Evolutionary conservation across 2,113 vertebrate species (phyloP), one percentile per base, ranked within the genome.

Genomic region (Myocastor coypus): DNA sequence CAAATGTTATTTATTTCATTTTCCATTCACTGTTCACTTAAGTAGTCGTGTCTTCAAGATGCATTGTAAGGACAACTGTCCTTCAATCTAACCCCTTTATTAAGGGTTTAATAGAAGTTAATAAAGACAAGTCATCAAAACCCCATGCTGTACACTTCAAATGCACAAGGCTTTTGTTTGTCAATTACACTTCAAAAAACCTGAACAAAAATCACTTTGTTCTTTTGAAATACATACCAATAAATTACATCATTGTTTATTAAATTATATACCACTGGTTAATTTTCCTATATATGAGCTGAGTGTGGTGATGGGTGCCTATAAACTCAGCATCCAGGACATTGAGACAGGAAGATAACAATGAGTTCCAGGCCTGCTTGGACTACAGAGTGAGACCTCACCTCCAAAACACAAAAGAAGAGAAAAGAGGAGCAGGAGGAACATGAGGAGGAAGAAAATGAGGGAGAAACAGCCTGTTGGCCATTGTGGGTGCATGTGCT

Each of bases 1-100:
- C 71, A 61, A 78, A 82, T 90, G 73, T 89, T 95, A 66, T 68
- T 82, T 93, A 93, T 42, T 94, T 69, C 40, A 40, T 88, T 88
- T 91, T 68, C 73, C 1, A 11, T 37, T 91, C 40, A 66, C 82
- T 77, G 42, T 12, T 94, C 64, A 88, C 19, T 11, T 40, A 92
- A 89, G n/a, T 40, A 46, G 80, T 91, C 85, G 16, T 78, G 86
- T 50, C 32, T 78, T 96, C 66, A 89, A 16, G 63, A 2, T 57
- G 59, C 19, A 9, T 87, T 89, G 69, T 92, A 24, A 94, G 82
- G 87, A 92, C 91, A 80, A 83, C 4, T 52, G 22, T 63, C 55
- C 73, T 81, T 81, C 66, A 12, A 34, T 46, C 32, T 73, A 88
- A 73, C 13, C 30, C 4, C 28, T 69, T 88, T 55, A 92, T 71